Conservation (phyloP, 2,888 invertebrate species). For the Amiota minor region DNA sequence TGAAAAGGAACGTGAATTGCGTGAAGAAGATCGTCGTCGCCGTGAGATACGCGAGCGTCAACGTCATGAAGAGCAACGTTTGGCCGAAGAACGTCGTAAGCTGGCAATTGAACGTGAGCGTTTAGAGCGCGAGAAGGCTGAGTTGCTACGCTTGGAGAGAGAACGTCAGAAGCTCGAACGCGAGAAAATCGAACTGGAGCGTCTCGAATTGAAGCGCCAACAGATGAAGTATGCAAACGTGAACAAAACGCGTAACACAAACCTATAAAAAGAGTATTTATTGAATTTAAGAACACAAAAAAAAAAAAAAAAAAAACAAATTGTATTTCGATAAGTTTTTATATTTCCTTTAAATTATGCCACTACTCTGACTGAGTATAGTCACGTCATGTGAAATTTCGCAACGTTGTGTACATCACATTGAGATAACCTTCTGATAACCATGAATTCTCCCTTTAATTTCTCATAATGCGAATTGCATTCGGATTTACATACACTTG, state of each 20-base stretch:
- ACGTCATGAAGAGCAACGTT: constrained; percentile 86
- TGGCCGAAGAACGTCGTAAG: constrained; percentile 87
- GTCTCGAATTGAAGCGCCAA: constrained; percentile 87
- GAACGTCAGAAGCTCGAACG: constrained; percentile 86
- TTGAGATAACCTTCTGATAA: constrained; percentile 6
- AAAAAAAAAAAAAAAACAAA: neutral
- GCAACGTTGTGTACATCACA: constrained; percentile 21
- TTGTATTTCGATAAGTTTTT: constrained; percentile 25
- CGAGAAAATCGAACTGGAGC: constrained; percentile 84
- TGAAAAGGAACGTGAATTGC: constrained; percentile 86
- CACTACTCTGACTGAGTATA: neutral
- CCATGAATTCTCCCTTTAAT: too few relatives aligned
- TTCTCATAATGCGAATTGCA: neutral
- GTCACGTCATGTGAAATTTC: constrained; percentile 14
- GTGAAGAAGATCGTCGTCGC: constrained; percentile 84
- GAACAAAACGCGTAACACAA: constrained; percentile 44
- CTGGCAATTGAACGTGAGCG: constrained; percentile 88
- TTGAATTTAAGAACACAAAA: constrained; percentile 21
- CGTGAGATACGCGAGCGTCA: constrained; percentile 88
- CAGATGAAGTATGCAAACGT: constrained; percentile 78
- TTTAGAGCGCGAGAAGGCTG: constrained; percentile 90
- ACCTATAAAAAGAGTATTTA: constrained; percentile 51
- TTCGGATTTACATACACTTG: constrained; percentile 31
- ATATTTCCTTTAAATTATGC: neutral
- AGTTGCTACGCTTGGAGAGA: constrained; percentile 86